Conservation (phyloP, 2,113 vertebrate species). For the Trachemys scripta region DNA sequence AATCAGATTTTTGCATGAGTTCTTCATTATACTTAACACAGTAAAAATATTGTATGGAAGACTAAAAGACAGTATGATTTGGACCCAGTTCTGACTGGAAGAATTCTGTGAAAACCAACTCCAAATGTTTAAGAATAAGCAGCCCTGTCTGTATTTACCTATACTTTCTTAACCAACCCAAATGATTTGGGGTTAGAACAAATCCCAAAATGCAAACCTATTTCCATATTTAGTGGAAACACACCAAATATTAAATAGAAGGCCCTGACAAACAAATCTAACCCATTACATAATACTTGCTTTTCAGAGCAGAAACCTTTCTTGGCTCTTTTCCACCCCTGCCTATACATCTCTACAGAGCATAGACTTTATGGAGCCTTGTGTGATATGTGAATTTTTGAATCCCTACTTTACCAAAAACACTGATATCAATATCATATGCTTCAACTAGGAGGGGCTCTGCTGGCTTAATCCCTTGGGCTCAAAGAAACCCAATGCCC, state of each 20-base stretch:
- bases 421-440: constrained; percentile 73
- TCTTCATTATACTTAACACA: constrained; percentile 78
- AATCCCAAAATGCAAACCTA: constrained; percentile 38
- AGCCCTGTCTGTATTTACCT: constrained; percentile 26
- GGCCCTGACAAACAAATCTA: constrained; percentile 74
- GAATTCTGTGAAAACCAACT: constrained; percentile 83
- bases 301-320: constrained; percentile 71
- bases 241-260: constrained; percentile 64
- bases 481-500: constrained; percentile 48
- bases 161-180: constrained; percentile 33
- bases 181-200: constrained; percentile 48
- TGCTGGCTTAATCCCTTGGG: constrained; percentile 40
- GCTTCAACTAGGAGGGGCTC: constrained; percentile 70
- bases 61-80: constrained; percentile 78
- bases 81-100: constrained; percentile 81
- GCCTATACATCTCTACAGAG: constrained; percentile 73
- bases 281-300: constrained; percentile 68
- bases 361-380: constrained; percentile 83
- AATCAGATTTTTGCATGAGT: constrained; percentile 75
- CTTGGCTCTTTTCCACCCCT: constrained; percentile 82
- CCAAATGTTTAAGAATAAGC: constrained; percentile 82
- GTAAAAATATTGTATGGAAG: constrained; percentile 75
- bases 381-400: constrained; percentile 64
- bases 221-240: constrained; percentile 54
- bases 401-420: constrained; percentile 68